Conservation (phyloP, 2,113 vertebrate genomes). For the Apeltes quadracus region DNA sequence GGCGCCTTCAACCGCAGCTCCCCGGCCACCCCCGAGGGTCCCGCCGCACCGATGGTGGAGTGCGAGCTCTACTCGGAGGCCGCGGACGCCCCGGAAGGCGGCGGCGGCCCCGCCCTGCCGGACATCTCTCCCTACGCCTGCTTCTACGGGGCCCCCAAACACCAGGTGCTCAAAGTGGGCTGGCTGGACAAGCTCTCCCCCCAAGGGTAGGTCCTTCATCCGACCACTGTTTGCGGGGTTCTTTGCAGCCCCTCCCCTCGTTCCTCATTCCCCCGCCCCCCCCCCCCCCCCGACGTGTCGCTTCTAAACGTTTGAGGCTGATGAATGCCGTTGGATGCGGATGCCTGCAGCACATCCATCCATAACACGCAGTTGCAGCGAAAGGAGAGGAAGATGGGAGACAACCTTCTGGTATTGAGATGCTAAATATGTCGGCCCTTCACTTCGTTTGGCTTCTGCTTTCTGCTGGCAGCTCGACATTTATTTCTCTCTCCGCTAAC, state of each 20-base stretch:
- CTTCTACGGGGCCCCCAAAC: conserved; percentile 85
- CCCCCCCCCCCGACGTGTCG: background rate
- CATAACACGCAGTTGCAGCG: conserved; percentile 1
- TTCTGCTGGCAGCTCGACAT: conserved; percentile 16
- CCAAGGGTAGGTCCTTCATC: conserved; percentile 89
- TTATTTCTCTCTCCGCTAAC: conserved; percentile 3
- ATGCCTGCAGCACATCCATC: conserved; percentile 13
- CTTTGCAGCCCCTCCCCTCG: background rate
- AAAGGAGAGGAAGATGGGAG: conserved; percentile 8
- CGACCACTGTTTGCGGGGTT: conserved; percentile 28
- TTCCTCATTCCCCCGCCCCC: too few species aligned
- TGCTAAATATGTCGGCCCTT: conserved; percentile 6
- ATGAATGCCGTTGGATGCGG: conserved; percentile 4
- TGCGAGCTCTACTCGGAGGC: conserved; percentile 71
- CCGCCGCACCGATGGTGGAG: conserved; percentile 40
- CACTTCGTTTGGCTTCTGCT: conserved; percentile 14
- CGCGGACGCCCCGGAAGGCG: conserved; percentile 39
- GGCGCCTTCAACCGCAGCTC: conserved; percentile 53
- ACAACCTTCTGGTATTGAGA: conserved; percentile 9
- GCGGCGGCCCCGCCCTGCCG: background rate
- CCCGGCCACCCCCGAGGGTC: background rate
- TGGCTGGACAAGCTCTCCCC: conserved; percentile 98
- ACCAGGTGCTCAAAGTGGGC: conserved; percentile 83
- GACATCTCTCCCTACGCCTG: conserved; percentile 94
- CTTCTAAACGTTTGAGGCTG: conserved; percentile 14